A percentile compares a stretch with the other conserved stretches of the same genome.
phyloP scores from a whole-genome alignment of 2,888 invertebrate species.

The Podotricha telesiphe region DNA sequence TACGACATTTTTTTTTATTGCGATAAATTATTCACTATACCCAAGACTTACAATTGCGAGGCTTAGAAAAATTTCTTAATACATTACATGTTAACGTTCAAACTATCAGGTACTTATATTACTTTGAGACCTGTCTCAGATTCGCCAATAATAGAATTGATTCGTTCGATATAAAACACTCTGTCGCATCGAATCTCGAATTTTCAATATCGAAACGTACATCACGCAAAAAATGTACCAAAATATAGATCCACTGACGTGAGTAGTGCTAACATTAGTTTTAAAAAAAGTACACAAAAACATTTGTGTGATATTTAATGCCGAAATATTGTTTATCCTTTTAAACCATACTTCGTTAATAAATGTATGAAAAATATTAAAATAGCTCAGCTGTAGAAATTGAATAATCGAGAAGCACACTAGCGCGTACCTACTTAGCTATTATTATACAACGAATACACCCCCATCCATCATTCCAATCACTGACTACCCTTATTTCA shows the following conservation, averaged over 20 bases:
- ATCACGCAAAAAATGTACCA: not conserved
- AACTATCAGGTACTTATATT: constrained; percentile 18
- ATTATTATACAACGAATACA: not conserved
- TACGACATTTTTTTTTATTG: not conserved
- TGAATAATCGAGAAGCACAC: not conserved
- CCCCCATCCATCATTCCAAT: constrained; percentile 5
- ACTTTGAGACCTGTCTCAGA: not conserved
- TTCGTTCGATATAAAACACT: constrained; percentile 4
- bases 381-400: not conserved
- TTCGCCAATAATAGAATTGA: not conserved
- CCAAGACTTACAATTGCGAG: constrained; percentile 1
- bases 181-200: not conserved
- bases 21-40: not conserved
- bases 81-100: not conserved
- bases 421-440: not conserved
- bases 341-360: not conserved
- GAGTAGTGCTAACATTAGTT: constrained; percentile 18
- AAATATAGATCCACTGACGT: not conserved
- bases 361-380: not conserved
- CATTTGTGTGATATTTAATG: not conserved
- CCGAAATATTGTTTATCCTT: not conserved
- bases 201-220: not conserved
- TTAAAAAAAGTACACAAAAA: constrained; percentile 7
- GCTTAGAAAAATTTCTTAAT: not conserved
- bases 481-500: constrained; percentile 14